phyloP scores from a whole-genome alignment of 2,888 invertebrate species.

The Drosophila monieri region DNA sequence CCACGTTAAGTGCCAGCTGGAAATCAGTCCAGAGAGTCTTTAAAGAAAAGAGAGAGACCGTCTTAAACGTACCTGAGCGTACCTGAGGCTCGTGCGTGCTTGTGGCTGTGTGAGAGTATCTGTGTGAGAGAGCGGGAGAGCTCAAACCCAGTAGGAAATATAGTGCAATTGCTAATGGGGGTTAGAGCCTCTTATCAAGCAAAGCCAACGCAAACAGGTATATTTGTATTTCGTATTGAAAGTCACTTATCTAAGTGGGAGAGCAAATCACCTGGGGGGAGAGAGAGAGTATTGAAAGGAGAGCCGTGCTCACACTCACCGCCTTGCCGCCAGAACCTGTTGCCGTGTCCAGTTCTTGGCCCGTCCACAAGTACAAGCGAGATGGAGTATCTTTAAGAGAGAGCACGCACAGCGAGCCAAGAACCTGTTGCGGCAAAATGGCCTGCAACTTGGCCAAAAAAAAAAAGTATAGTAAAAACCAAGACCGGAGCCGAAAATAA shows the following conservation, averaged over 20 bases:
- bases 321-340: slow-evolving; percentile 61
- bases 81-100: slow-evolving; percentile 2
- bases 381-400: slow-evolving; percentile 40
- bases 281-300: slow-evolving; percentile 1
- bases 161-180: slow-evolving; percentile 58
- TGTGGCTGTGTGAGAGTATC: background rate
- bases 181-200: slow-evolving; percentile 63
- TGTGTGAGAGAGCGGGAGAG: background rate
- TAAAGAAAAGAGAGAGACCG: slow-evolving; percentile 6
- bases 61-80: slow-evolving; percentile 15
- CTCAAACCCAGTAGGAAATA: slow-evolving; percentile 26
- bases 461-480: slow-evolving; percentile 6
- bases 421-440: slow-evolving; percentile 72
- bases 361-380: slow-evolving; percentile 22
- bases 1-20: slow-evolving; percentile 41
- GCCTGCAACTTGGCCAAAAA: slow-evolving; percentile 67
- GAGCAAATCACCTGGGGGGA: slow-evolving; percentile 1
- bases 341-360: slow-evolving; percentile 71
- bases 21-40: slow-evolving; percentile 24
- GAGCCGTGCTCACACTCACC: slow-evolving; percentile 4
- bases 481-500: slow-evolving; percentile 22
- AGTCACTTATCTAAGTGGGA: slow-evolving; percentile 65
- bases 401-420: slow-evolving; percentile 41
- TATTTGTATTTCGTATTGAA: slow-evolving; percentile 65
- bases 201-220: slow-evolving; percentile 65